Percentiles rank a stretch among this genome's conserved stretches.
phyloP scores from a whole-genome alignment of 2,113 vertebrate genomes.

The Mastomys natalensis region DNA sequence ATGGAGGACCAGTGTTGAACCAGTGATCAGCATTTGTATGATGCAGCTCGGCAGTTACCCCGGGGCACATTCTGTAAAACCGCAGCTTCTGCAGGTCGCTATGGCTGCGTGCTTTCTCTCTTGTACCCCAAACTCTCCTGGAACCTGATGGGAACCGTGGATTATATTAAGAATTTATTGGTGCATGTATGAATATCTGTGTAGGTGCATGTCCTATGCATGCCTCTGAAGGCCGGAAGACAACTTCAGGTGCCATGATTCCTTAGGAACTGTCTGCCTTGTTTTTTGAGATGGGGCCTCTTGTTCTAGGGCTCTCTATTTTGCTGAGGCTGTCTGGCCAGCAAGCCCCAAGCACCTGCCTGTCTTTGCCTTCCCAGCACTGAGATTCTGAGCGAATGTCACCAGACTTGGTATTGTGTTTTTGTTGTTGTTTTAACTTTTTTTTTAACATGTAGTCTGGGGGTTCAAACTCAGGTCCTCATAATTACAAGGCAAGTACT shows the following conservation, averaged over 20 bases:
- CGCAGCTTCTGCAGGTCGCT: neutral
- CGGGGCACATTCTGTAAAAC: conserved; percentile 5
- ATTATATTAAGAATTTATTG: neutral
- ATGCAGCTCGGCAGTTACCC: neutral
- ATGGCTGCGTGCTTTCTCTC: neutral
- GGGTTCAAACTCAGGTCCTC: neutral
- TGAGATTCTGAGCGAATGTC: too few relatives aligned
- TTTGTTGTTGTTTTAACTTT: neutral
- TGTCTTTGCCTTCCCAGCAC: neutral
- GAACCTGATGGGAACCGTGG: neutral
- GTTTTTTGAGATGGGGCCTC: neutral
- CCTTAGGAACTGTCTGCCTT: neutral
- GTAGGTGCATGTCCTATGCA: too few relatives aligned
- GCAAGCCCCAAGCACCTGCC: neutral
- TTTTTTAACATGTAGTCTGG: neutral
- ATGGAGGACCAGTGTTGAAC: neutral
- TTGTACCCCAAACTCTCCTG: neutral
- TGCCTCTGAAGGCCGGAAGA: neutral
- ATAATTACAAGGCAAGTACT: neutral
- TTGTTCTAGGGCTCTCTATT: neutral
- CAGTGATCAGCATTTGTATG: neutral
- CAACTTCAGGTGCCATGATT: neutral
- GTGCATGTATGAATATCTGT: too few relatives aligned
- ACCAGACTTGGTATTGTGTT: neutral
- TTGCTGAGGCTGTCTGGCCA: neutral